Evolutionary conservation across 2,888 invertebrate species (phyloP).

Genomic region (Sarcophaga caerulescens): DNA sequence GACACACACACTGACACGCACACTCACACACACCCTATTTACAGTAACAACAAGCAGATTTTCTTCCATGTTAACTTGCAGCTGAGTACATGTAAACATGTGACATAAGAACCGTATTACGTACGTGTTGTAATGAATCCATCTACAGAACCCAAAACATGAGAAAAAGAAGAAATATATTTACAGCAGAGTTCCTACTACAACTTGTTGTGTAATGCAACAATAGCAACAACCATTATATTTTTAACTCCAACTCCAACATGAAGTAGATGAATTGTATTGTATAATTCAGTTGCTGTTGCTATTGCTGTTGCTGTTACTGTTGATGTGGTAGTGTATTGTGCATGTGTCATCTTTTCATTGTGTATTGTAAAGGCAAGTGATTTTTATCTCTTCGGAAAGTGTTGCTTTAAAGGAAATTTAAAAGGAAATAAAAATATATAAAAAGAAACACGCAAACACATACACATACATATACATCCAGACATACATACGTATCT

Average conservation of each 20-base stretch:
- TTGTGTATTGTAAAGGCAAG: conserved; percentile 5
- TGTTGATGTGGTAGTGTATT: no score
- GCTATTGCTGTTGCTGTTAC: no score
- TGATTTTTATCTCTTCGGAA: conserved; percentile 35
- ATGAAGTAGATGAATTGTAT: no score
- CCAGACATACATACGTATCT: background rate
- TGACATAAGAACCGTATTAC: conserved; percentile 25
- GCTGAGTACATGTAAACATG: conserved; percentile 54
- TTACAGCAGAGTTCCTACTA: no score
- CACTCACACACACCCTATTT: background rate
- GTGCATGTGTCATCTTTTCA: conserved; percentile 40
- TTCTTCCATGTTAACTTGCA: conserved; percentile 37
- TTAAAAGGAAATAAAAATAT: conserved; percentile 40
- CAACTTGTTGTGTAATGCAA: no score
- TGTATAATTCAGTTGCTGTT: no score
- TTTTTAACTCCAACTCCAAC: no score
- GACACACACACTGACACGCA: background rate
- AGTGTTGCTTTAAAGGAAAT: conserved; percentile 44
- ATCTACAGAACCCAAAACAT: background rate
- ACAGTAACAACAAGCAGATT: background rate
- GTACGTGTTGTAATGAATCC: conserved; percentile 31
- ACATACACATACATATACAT: conserved; percentile 6
- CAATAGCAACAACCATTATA: no score
- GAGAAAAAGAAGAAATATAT: no score
- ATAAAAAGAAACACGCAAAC: background rate